phyloP scores from a whole-genome alignment of 2,113 vertebrate genomes.

The Hippocampus comes region DNA sequence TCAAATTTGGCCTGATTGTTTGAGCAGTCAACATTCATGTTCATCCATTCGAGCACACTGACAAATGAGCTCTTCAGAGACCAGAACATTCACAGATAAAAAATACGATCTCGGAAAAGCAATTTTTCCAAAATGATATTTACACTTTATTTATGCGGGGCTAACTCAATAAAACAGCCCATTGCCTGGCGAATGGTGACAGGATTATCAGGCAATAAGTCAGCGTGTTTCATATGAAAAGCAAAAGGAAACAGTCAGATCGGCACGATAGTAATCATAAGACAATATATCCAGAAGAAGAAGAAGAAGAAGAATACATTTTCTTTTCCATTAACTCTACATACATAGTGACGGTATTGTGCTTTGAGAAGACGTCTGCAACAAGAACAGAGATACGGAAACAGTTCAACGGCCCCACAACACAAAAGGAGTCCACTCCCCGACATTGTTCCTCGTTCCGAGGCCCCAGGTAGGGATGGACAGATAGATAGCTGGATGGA shows the following conservation, averaged over 20 bases:
- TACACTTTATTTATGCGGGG: constrained; percentile 72
- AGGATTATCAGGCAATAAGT: constrained; percentile 68
- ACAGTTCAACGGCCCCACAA: constrained; percentile 20
- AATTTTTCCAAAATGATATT: constrained; percentile 65
- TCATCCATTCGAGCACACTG: constrained; percentile 2
- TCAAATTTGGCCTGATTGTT: background rate
- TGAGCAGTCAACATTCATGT: background rate
- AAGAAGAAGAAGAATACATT: constrained; percentile 65
- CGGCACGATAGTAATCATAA: constrained; percentile 70
- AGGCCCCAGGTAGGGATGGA: background rate
- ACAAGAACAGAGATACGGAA: constrained; percentile 70
- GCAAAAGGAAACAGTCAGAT: constrained; percentile 49
- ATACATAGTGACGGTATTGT: constrained; percentile 70
- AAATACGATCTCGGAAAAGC: constrained; percentile 41
- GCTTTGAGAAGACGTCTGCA: constrained; percentile 75
- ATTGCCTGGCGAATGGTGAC: constrained; percentile 64
- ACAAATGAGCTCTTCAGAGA: constrained; percentile 19
- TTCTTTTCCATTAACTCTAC: constrained; percentile 73
- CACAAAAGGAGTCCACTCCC: constrained; percentile 8
- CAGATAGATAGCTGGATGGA: no score
- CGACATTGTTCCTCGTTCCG: background rate
- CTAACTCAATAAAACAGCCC: constrained; percentile 74
- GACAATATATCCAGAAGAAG: constrained; percentile 61
- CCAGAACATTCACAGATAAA: constrained; percentile 12
- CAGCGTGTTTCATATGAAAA: constrained; percentile 62